phyloP scores from a whole-genome alignment of 2,113 vertebrate genomes.

The Chaetodon auriga region DNA sequence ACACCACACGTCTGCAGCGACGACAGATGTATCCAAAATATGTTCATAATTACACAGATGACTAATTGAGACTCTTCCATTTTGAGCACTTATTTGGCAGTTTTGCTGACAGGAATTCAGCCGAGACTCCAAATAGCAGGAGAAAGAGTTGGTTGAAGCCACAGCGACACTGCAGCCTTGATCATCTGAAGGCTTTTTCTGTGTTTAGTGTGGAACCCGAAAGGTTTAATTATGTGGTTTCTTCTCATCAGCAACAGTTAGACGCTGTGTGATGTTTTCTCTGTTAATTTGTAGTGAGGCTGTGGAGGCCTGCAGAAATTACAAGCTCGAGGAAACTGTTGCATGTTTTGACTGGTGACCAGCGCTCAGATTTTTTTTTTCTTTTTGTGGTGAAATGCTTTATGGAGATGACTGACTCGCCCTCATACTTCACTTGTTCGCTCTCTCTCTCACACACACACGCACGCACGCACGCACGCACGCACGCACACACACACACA shows the following conservation, averaged over 20 bases:
- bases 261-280: constrained; percentile 61
- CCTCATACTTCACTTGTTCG: neutral
- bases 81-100: constrained; percentile 29
- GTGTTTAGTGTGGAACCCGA: constrained; percentile 47
- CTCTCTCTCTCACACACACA: constrained; percentile 1
- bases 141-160: constrained; percentile 20
- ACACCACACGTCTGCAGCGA: neutral
- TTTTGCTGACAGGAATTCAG: constrained; percentile 29
- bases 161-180: constrained; percentile 20
- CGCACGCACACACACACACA: constrained; percentile 7
- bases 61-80: constrained; percentile 33
- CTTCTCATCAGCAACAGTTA: constrained; percentile 42
- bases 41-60: constrained; percentile 48
- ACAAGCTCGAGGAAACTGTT: constrained; percentile 46
- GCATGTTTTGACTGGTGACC: constrained; percentile 49
- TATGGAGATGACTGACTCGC: constrained; percentile 37
- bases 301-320: constrained; percentile 53
- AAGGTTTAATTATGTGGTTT: constrained; percentile 67
- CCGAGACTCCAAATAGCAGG: constrained; percentile 21
- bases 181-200: constrained; percentile 41
- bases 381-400: constrained; percentile 45
- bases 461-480: constrained; percentile 5
- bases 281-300: constrained; percentile 65
- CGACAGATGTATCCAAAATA: constrained; percentile 25
- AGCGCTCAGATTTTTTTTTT: constrained; percentile 13